Percentiles rank a stretch among this genome's conserved stretches.
Conservation (phyloP, 2,113 vertebrate genomes). For the Plecotus auritus region DNA sequence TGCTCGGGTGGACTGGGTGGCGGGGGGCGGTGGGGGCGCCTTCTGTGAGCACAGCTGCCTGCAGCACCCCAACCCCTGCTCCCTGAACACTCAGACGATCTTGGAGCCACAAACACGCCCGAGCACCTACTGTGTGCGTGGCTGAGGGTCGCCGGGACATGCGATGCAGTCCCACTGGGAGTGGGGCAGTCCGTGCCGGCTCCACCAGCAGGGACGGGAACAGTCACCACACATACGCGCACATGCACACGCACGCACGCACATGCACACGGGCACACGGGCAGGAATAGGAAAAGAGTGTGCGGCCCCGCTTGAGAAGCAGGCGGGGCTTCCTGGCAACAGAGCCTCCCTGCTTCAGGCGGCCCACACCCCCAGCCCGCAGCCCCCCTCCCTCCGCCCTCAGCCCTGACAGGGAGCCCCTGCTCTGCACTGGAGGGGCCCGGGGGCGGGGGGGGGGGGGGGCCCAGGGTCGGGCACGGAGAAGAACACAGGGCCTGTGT, state of each 20-base stretch:
- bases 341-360: not conserved
- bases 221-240: rapidly evolving
- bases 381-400: not conserved
- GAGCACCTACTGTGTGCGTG: rapidly evolving
- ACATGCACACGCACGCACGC: not conserved
- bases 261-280: not conserved
- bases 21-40: not conserved
- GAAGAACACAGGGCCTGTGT: not conserved
- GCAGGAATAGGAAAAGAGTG: not conserved
- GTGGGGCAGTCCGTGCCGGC: rapidly evolving
- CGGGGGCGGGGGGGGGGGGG: not conserved
- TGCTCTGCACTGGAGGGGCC: rapidly evolving
- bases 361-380: not conserved
- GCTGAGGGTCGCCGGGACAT: rapidly evolving
- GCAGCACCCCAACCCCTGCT: no score
- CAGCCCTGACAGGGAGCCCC: not conserved
- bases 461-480: not conserved
- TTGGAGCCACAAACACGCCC: rapidly evolving
- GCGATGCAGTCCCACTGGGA: rapidly evolving
- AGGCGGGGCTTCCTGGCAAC: not conserved
- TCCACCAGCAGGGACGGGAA: rapidly evolving
- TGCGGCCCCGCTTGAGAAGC: not conserved
- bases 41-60: not conserved
- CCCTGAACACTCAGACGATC: not conserved
- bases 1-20: not conserved